Evolutionary conservation across 2,888 invertebrate genomes (phyloP), one percentile per base, ranked within the genome.

Genomic region (Sesia bembeciformis): DNA sequence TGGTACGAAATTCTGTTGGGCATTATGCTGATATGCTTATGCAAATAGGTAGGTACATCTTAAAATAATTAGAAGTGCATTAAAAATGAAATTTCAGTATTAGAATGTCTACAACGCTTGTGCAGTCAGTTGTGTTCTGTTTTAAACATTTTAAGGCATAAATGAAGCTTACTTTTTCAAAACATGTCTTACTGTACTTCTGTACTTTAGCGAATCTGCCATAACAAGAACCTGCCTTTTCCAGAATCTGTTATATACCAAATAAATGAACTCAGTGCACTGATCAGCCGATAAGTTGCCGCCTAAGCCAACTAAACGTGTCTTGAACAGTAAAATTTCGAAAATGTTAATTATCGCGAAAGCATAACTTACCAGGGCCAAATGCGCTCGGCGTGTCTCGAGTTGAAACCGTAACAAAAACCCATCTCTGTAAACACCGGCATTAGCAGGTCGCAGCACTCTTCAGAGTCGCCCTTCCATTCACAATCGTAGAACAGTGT

Each of bases 341-440:
- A 23, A 23, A 8, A 39, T 56, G 54, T 40, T 59, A 54, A 46
- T 52, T 7, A 52, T 23, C 23, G 2, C 23, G 23, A 23, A 23
- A 23, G 23, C 23, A 23, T 23, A 23, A 23, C 60, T 76, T 78
- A 92, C 92, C 91, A 90, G 5, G 91, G 90, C 90, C 90, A 91
- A 3, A 66, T 70, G 62, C 74, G 84, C 63, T 92, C 91, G 46
- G 92, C 90, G 64, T 92, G 91, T 60, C 86, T 77, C 0, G 92
- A 91, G 70, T 95, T 95, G 68, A 94, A 95, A 6, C 92, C 91
- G 67, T 93, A 94, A 68, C 95, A 95, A 67, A 93, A 93, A 3
- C 95, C 95, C 76, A 91, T 91, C 75, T 95, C 95, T 0, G 94
- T 94, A 63, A 94, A 93, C n/a, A 94, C 90, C 0, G 94, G 93